A percentile compares a stretch with the other conserved stretches of the same genome.
Evolutionary conservation across 2,888 invertebrate genomes (phyloP).

Genomic region (Andricus quercusramuli): DNA sequence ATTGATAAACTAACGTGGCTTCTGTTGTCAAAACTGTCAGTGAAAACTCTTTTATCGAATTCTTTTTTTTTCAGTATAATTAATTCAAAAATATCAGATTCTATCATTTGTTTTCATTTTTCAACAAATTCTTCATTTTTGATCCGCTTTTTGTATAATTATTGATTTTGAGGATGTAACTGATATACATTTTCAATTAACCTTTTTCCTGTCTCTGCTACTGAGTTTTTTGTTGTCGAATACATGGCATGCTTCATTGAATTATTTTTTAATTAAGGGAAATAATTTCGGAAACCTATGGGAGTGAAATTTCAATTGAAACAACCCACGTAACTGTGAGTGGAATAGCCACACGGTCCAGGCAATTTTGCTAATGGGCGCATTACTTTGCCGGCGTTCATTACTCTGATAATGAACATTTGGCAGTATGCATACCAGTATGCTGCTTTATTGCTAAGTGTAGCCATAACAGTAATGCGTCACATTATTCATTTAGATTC

Average conservation of each 20-base stretch:
- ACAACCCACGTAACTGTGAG: slow-evolving; percentile 10
- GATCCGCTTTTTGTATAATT: background rate
- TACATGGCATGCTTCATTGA: background rate
- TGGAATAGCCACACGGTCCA: slow-evolving; percentile 42
- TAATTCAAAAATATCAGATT: background rate
- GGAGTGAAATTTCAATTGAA: slow-evolving; percentile 29
- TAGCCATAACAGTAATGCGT: slow-evolving; percentile 8
- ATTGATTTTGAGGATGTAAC: background rate
- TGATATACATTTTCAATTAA: background rate
- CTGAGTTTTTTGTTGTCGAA: background rate
- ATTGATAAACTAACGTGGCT: slow-evolving; percentile 11
- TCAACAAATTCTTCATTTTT: background rate
- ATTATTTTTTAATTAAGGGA: slow-evolving; percentile 24
- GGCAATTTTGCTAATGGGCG: slow-evolving; percentile 53
- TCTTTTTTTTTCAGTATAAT: background rate
- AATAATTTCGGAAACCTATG: slow-evolving; percentile 19
- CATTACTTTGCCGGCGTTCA: slow-evolving; percentile 54
- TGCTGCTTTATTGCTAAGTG: slow-evolving; percentile 22
- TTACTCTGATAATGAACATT: slow-evolving; percentile 54
- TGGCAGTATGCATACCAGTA: slow-evolving; percentile 52
- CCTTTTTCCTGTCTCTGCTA: background rate
- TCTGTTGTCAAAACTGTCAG: background rate
- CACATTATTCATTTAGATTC: slow-evolving; percentile 3
- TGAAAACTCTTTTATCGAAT: background rate
- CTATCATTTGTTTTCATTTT: background rate